These are phyloP conservation scores for Kryptopterus vitreolus DNA, from an alignment of 2,797 vertebrate species.

Conservation along the genomic window DNA sequence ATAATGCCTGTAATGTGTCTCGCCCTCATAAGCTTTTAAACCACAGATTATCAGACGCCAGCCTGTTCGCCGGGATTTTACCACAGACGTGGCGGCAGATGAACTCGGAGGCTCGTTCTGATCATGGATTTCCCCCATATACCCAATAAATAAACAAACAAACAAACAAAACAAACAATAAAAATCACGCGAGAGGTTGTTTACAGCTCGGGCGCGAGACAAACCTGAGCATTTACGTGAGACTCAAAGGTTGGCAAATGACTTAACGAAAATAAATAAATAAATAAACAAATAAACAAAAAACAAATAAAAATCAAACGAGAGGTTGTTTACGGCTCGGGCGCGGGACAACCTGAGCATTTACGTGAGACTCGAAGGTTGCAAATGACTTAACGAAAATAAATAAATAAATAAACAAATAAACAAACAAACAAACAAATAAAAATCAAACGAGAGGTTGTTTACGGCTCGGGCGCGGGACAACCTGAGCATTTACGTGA, in stretches of 20 bases:
- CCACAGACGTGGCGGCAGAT: slow-evolving; percentile 22
- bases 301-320: too few species aligned
- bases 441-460: not conserved
- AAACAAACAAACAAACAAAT: slow-evolving; percentile 36
- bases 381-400: slow-evolving; percentile 43
- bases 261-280: too few species aligned
- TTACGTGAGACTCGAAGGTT: slow-evolving; percentile 5
- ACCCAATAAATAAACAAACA: too few species aligned
- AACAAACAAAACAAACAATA: too few species aligned
- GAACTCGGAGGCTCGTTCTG: not conserved
- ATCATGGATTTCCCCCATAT: slow-evolving; percentile 20
- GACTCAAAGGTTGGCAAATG: too few species aligned
- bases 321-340: not conserved
- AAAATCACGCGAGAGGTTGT: too few species aligned
- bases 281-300: too few species aligned
- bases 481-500: slow-evolving; percentile 25
- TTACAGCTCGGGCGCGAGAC: too few species aligned
- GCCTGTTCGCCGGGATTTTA: not conserved
- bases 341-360: slow-evolving; percentile 24
- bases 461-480: not conserved
- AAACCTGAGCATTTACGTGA: too few species aligned
- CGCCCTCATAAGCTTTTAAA: slow-evolving; percentile 53
- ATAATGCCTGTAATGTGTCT: slow-evolving; percentile 81
- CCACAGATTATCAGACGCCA: slow-evolving; percentile 36
- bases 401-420: too few species aligned